Evolutionary conservation across 2,113 vertebrate genomes (phyloP).

Genomic region (Hippocampus abdominalis): DNA sequence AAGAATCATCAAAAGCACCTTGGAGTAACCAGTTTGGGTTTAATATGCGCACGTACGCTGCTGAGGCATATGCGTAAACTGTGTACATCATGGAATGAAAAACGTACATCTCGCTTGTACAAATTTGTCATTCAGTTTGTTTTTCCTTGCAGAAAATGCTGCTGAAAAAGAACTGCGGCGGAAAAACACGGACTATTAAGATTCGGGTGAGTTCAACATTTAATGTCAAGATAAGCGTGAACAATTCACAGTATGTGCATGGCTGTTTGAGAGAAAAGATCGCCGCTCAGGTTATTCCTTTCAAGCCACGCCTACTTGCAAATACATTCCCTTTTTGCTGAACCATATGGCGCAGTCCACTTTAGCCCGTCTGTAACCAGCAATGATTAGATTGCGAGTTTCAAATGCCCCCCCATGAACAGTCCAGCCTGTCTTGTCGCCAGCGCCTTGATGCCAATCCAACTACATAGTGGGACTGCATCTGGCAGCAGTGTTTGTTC

Average conservation of each 20-base stretch:
- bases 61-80: neutral
- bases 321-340: conserved; percentile 16
- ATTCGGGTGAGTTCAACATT: conserved; percentile 77
- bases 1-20: neutral
- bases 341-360: conserved; percentile 21
- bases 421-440: conserved; percentile 36
- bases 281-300: conserved; percentile 14
- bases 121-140: conserved; percentile 39
- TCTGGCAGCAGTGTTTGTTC: conserved; percentile 56
- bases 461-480: conserved; percentile 61
- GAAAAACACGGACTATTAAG: conserved; percentile 84
- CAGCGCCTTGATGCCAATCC: conserved; percentile 61
- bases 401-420: conserved; percentile 31
- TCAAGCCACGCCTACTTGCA: conserved; percentile 1
- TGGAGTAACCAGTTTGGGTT: neutral
- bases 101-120: neutral
- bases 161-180: conserved; percentile 84
- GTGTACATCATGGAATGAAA: neutral
- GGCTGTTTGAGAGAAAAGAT: conserved; percentile 2
- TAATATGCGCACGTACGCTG: neutral
- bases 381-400: conserved; percentile 46
- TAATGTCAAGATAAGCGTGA: neutral
- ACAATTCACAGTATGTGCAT: neutral
- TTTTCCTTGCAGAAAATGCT: conserved; percentile 85
- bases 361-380: conserved; percentile 39